Conservation (phyloP, 2,888 invertebrate genomes). For the Drosophila algonquin region DNA sequence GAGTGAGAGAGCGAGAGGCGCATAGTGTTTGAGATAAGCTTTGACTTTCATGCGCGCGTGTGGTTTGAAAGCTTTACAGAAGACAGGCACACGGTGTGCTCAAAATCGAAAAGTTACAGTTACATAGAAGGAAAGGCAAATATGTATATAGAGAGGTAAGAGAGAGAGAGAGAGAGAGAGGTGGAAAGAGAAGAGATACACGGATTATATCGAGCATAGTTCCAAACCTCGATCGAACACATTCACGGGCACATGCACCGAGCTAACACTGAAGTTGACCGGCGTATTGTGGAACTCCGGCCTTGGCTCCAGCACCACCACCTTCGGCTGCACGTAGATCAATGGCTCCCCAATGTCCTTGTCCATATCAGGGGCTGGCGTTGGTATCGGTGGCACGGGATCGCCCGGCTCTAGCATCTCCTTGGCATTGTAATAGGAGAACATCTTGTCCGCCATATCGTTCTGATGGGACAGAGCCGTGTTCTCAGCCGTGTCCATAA, state of each 20-base stretch:
- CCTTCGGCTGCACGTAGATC: constrained; percentile 86
- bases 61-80: constrained; percentile 57
- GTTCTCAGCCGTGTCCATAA: constrained; percentile 94
- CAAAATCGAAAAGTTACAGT: constrained; percentile 35
- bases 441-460: constrained; percentile 86
- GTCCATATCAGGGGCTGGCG: constrained; percentile 84
- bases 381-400: constrained; percentile 85
- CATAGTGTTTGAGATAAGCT: constrained; percentile 37
- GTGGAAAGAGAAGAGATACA: constrained; percentile 51
- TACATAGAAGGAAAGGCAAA: constrained; percentile 24
- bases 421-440: constrained; percentile 89
- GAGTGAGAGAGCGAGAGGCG: constrained; percentile 37
- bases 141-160: constrained; percentile 16
- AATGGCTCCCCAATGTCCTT: constrained; percentile 86
- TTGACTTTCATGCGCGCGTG: constrained; percentile 36
- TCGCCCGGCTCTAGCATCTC: constrained; percentile 87
- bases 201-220: constrained; percentile 39
- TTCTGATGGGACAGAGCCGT: constrained; percentile 88
- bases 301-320: constrained; percentile 88
- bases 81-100: constrained; percentile 11
- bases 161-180: constrained; percentile 29
- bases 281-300: constrained; percentile 91
- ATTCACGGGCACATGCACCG: constrained; percentile 97
- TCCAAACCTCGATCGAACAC: constrained; percentile 93
- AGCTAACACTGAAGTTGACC: constrained; percentile 91